These are phyloP conservation scores for Maniola jurtina DNA, from an alignment of 1,140 invertebrate species.

Conservation along the genomic window DNA sequence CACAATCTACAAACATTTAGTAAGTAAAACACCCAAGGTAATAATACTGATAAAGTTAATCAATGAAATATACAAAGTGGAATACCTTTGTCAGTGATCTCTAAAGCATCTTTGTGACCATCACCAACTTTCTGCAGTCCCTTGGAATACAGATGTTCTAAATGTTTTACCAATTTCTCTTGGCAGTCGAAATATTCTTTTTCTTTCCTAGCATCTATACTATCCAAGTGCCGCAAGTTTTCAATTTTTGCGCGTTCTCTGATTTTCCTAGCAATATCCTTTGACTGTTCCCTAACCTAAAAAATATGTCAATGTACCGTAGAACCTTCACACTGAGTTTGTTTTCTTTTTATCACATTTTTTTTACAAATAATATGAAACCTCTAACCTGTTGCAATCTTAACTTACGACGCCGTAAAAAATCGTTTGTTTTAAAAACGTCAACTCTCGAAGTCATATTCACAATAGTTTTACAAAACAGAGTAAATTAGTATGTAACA, in stretches of 20 bases:
- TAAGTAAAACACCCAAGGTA: neutral
- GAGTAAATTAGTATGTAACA: neutral
- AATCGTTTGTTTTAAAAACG: conserved; percentile 70
- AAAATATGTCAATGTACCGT: conserved; percentile 22
- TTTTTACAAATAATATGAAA: conserved; percentile 36
- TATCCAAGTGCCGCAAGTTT: conserved; percentile 52
- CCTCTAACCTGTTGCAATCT: conserved; percentile 72
- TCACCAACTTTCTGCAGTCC: conserved; percentile 60
- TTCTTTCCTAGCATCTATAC: conserved; percentile 56
- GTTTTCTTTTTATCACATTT: conserved; percentile 8
- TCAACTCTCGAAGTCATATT: conserved; percentile 69
- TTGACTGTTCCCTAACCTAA: conserved; percentile 76
- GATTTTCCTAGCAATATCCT: conserved; percentile 75
- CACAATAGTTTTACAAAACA: conserved; percentile 30
- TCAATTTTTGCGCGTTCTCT: conserved; percentile 67
- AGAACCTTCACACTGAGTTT: neutral
- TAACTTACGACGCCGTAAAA: conserved; percentile 66
- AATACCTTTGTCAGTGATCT: conserved; percentile 45
- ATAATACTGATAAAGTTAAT: too few relatives aligned
- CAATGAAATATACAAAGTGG: too few relatives aligned
- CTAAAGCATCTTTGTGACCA: conserved; percentile 56
- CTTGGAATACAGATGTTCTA: conserved; percentile 61
- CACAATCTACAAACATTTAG: conserved; percentile 31
- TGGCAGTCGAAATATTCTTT: conserved; percentile 61
- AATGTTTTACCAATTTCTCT: conserved; percentile 58